A percentile compares a stretch with the other conserved stretches of the same genome.
Evolutionary conservation across 2,888 invertebrate species (phyloP).

Genomic region (Itoplectis maculator): DNA sequence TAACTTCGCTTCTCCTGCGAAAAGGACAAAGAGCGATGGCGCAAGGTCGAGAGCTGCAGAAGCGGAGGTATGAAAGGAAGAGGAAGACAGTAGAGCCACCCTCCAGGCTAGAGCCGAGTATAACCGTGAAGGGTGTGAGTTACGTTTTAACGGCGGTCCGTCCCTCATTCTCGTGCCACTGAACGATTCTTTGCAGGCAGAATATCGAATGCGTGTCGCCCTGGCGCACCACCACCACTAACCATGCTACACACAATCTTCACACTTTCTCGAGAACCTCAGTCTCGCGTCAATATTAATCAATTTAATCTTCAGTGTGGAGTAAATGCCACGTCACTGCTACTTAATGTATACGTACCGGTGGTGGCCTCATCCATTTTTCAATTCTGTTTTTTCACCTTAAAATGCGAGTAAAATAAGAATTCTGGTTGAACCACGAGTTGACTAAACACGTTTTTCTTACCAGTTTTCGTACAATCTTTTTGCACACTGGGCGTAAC

Average conservation of each 20-base stretch:
- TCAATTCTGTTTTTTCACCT: too few relatives aligned
- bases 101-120: neutral
- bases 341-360: too few relatives aligned
- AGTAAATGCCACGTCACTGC: too few relatives aligned
- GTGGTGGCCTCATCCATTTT: too few relatives aligned
- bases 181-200: conserved; percentile 41
- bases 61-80: neutral
- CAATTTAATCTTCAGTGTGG: too few relatives aligned
- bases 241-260: conserved; percentile 43
- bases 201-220: conserved; percentile 38
- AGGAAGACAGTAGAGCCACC: conserved; percentile 13
- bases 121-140: neutral
- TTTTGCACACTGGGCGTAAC: too few relatives aligned
- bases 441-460: too few relatives aligned
- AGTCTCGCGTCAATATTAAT: too few relatives aligned
- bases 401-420: too few relatives aligned
- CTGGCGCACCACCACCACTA: neutral
- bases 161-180: conserved; percentile 36
- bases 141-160: conserved; percentile 34
- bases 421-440: too few relatives aligned
- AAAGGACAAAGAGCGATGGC: neutral
- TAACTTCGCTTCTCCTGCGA: neutral
- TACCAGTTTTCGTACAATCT: too few relatives aligned
- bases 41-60: neutral
- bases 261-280: conserved; percentile 27